A percentile compares a stretch with the other conserved stretches of the same genome.
Evolutionary conservation across 2,113 vertebrate species (phyloP).

Genomic region (Heterotis niloticus): DNA sequence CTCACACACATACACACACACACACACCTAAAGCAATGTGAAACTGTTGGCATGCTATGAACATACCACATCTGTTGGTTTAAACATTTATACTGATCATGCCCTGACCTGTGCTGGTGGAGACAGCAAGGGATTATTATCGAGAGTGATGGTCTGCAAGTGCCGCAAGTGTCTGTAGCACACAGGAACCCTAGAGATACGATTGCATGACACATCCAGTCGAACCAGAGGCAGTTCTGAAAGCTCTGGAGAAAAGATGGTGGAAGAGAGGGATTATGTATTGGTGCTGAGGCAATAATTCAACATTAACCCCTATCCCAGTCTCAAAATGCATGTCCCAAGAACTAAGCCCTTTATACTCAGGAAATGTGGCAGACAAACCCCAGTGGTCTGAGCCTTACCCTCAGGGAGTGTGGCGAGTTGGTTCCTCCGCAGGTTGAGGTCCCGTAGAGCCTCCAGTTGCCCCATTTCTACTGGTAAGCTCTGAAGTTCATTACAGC

Average conservation of each 20-base stretch:
- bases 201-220: conserved; percentile 86
- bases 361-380: too few relatives aligned
- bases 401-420: conserved; percentile 76
- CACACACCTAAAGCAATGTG: neutral
- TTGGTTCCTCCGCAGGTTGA: conserved; percentile 81
- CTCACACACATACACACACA: too few relatives aligned
- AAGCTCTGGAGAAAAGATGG: conserved; percentile 66
- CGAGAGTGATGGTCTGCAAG: conserved; percentile 77
- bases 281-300: neutral
- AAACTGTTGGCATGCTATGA: neutral
- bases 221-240: conserved; percentile 80
- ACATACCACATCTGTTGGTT: neutral
- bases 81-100: neutral
- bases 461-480: conserved; percentile 75
- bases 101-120: conserved; percentile 71
- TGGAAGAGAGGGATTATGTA: neutral
- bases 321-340: too few relatives aligned
- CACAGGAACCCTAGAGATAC: conserved; percentile 73
- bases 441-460: conserved; percentile 76
- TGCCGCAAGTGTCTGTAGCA: conserved; percentile 81
- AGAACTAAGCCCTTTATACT: too few relatives aligned
- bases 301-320: neutral
- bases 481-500: conserved; percentile 81
- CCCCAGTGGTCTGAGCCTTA: conserved; percentile 37
- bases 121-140: conserved; percentile 83